These are phyloP conservation scores for Plagiodera versicolora DNA, from an alignment of 2,888 invertebrate species.

Conservation along the genomic window DNA sequence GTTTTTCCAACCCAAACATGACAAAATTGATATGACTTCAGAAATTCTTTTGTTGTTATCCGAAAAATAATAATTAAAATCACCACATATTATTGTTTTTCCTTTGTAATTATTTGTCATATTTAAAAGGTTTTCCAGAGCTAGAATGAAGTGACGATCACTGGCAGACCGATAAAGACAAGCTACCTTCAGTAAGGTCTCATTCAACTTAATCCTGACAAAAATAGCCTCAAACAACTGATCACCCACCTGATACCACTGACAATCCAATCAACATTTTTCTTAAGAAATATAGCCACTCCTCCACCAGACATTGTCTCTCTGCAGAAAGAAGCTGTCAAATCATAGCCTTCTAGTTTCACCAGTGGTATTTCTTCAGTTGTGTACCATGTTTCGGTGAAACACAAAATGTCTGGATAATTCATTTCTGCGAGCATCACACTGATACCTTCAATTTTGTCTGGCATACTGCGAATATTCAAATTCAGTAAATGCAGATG, in stretches of 20 bases:
- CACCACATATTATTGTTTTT: too few species aligned
- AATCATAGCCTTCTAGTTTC: conserved; percentile 4
- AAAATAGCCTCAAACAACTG: not conserved
- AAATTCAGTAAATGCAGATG: not conserved
- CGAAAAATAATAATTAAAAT: too few species aligned
- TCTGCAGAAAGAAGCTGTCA: conserved; percentile 2
- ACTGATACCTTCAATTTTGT: not conserved
- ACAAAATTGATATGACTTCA: conserved; percentile 4
- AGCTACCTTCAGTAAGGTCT: too few species aligned
- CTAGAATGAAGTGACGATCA: not conserved
- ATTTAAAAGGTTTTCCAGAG: conserved; percentile 2
- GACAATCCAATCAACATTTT: not conserved
- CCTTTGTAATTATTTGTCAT: not conserved
- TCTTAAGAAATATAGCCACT: conserved; percentile 2
- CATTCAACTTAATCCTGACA: not conserved
- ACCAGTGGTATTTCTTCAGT: conserved; percentile 3
- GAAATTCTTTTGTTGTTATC: conserved; percentile 1
- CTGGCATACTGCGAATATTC: not conserved
- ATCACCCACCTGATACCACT: not conserved
- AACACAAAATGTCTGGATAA: not conserved
- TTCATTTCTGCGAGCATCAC: conserved; percentile 1
- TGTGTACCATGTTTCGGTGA: conserved; percentile 2
- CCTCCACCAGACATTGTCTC: conserved; percentile 5
- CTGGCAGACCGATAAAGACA: not conserved
- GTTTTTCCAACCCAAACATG: not conserved